Percentiles rank a stretch among this genome's conserved stretches.
Conservation (phyloP, 2,113 vertebrate genomes). For the Plectropomus leopardus region DNA sequence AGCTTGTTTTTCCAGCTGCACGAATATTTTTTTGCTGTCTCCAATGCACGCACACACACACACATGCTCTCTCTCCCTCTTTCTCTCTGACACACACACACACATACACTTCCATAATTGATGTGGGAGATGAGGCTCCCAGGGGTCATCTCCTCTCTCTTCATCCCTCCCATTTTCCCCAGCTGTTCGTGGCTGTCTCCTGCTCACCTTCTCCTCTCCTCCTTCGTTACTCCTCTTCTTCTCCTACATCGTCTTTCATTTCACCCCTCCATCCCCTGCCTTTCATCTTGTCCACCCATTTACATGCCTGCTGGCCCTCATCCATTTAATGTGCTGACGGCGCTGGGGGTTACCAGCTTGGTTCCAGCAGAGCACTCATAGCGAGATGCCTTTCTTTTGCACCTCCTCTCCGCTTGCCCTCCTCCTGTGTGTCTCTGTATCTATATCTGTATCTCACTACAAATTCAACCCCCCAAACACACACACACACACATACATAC, state of each 20-base stretch:
- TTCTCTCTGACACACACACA: slow-evolving; percentile 33
- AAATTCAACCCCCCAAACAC: slow-evolving; percentile 43
- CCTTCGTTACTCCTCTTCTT: slow-evolving; percentile 1
- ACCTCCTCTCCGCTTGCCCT: slow-evolving; percentile 48
- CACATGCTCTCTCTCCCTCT: too few relatives aligned
- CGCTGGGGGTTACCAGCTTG: slow-evolving; percentile 54
- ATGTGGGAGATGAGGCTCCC: slow-evolving; percentile 77
- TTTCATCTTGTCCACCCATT: slow-evolving; percentile 76
- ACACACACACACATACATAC: slow-evolving; percentile 54
- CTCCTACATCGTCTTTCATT: slow-evolving; percentile 46
- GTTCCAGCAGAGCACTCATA: slow-evolving; percentile 52
- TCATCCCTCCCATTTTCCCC: slow-evolving; percentile 66
- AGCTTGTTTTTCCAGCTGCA: slow-evolving; percentile 41
- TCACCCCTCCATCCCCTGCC: slow-evolving; percentile 59
- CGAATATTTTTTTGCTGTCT: slow-evolving; percentile 15
- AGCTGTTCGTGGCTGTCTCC: slow-evolving; percentile 72
- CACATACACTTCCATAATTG: slow-evolving; percentile 76
- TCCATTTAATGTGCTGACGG: slow-evolving; percentile 72
- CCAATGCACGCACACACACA: not conserved
- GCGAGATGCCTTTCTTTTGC: slow-evolving; percentile 36
- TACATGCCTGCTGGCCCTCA: slow-evolving; percentile 70
- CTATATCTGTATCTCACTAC: slow-evolving; percentile 43
- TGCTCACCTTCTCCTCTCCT: slow-evolving; percentile 65
- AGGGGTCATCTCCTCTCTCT: slow-evolving; percentile 69
- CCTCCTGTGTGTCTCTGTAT: slow-evolving; percentile 34